A percentile compares a stretch with the other conserved stretches of the same genome.
Evolutionary conservation across 2,797 vertebrate genomes (phyloP).

Genomic region (Gymnothorax reevesii): DNA sequence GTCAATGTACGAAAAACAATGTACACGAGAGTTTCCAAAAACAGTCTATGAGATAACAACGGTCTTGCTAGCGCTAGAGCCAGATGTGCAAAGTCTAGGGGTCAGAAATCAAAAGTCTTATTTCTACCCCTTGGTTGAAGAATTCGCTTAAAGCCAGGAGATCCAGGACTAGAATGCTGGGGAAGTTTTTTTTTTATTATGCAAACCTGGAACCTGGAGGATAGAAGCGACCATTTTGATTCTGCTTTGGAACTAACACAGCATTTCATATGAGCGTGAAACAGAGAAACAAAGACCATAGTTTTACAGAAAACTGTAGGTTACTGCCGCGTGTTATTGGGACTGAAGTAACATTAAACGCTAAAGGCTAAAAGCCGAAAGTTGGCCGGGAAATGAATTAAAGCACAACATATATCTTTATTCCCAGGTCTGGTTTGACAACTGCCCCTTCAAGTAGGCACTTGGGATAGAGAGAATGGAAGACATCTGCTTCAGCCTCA

Average conservation of each 20-base stretch:
- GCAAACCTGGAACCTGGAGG: too few relatives aligned
- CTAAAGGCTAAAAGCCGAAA: not conserved
- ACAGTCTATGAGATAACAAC: not conserved
- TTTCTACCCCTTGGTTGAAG: too few relatives aligned
- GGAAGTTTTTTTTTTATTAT: too few relatives aligned
- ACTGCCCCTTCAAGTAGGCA: not conserved
- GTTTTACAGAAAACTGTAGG: not conserved
- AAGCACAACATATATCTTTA: not conserved
- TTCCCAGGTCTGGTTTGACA: conserved; percentile 1
- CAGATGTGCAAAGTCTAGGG: not conserved
- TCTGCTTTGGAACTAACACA: too few relatives aligned
- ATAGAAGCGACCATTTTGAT: too few relatives aligned
- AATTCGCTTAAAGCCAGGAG: too few relatives aligned
- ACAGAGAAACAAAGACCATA: too few relatives aligned
- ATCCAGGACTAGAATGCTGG: too few relatives aligned
- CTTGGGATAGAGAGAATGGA: not conserved
- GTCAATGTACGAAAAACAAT: not conserved
- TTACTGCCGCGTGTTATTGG: not conserved
- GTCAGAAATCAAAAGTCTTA: too few relatives aligned
- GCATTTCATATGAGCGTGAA: not conserved
- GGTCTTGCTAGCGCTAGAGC: not conserved
- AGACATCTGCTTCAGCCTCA: conserved; percentile 14
- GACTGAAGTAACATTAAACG: not conserved
- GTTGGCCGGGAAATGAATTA: not conserved
- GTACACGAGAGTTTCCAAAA: not conserved